Base-by-base conservation (phyloP, 2,113 vertebrate species). In the Delphinus delphis region DNA sequence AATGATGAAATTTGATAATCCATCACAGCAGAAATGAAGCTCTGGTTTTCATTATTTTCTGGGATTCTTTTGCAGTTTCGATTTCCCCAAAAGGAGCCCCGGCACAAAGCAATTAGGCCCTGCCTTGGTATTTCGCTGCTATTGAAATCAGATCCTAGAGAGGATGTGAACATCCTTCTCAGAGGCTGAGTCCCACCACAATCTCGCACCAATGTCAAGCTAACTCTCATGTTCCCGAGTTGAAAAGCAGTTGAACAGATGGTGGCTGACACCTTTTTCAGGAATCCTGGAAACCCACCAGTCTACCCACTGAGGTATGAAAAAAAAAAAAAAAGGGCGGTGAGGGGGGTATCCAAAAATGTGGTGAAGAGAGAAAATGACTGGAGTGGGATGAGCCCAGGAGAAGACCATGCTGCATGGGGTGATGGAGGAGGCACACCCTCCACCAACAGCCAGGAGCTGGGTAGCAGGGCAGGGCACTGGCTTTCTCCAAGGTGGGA, bases 181-280 rank as follows among this genome's bases (percentile, higher is more conserved):
- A 0, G 1, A 20, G 90, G 28, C 81, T 15, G 82, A 82, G 83
- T 68, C 67, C 92, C 53, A 36, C 90, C 62, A 17, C 73, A 44
- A 92, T 90, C 96, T 96, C 80, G 6, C 88, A 90, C 85, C 81
- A 2, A 12, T 94, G 96, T 96, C 95, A 96, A 88, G 88, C 63
- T 90, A 28, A 90, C 95, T 89, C 97, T 97, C 96, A 53, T 85
- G 93, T 96, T 97, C 97, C 88, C 25, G 3, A 95, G 90, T 23
- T 65, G 96, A 88, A 96, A 94, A 96, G 90, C 86, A 53, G 65
- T n/a, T 20, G 94, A 97, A 93, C 98, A 98, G 98, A 98, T 98
- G 98, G 98, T 74, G 98, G 97, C 97, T 97, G 98, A 93, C 97
- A 98, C 98, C 97, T 97, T 97, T 95, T 90, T 93, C 95, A 83